Conservation (phyloP, 2,113 vertebrate species). For the Cyanoliseus patagonus region DNA sequence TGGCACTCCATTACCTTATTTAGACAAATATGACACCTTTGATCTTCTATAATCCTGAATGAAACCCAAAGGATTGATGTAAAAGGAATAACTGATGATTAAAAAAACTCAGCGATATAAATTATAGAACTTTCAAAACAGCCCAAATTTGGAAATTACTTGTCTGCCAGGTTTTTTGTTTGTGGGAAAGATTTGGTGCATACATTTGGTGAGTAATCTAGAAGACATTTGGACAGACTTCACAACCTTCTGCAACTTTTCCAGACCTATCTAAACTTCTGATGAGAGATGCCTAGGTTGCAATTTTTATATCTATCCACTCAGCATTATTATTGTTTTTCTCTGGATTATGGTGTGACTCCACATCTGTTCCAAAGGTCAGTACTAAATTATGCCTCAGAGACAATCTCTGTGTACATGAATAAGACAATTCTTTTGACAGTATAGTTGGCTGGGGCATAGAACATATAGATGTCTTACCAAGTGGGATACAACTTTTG, state of each 20-base stretch:
- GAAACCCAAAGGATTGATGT: background rate
- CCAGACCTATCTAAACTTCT: background rate
- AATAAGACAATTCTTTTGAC: background rate
- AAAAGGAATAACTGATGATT: background rate
- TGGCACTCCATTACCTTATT: background rate
- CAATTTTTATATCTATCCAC: background rate
- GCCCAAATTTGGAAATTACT: background rate
- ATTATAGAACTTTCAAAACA: background rate
- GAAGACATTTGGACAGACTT: background rate
- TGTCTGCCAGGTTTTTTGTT: background rate
- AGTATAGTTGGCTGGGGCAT: background rate
- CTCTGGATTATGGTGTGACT: background rate
- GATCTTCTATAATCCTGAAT: background rate
- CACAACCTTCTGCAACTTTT: background rate
- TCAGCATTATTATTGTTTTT: background rate
- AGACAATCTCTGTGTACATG: background rate
- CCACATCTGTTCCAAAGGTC: background rate
- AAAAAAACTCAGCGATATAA: background rate
- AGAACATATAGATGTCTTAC: background rate
- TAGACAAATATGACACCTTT: background rate
- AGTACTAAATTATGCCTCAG: background rate
- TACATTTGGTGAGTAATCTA: background rate
- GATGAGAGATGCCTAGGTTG: background rate
- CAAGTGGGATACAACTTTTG: background rate
- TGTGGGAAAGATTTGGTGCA: background rate